Percentiles rank a stretch among this genome's conserved stretches.
These are phyloP conservation scores for Ptilodon capucinus DNA, from an alignment of 2,888 invertebrate species.

Conservation along the genomic window DNA sequence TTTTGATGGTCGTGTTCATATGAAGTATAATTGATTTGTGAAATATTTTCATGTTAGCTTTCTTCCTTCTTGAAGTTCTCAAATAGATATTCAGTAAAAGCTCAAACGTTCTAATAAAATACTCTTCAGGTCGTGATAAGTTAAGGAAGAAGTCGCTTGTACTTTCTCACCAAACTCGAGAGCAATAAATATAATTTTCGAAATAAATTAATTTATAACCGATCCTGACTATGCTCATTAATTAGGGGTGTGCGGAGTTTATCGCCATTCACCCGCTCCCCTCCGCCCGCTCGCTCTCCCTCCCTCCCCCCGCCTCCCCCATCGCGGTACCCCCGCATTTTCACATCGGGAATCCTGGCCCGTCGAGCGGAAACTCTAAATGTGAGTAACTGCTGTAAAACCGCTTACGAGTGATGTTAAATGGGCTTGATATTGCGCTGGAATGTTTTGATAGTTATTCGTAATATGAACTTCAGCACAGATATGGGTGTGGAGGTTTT, in stretches of 20 bases:
- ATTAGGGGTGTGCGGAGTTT: neutral
- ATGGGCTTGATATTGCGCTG: neutral
- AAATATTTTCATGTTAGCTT: too few species aligned
- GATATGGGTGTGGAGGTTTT: too few species aligned
- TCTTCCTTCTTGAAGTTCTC: too few species aligned
- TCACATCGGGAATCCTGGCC: neutral
- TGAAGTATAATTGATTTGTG: too few species aligned
- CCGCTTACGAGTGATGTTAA: neutral
- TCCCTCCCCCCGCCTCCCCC: neutral
- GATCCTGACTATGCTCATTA: constrained; percentile 2
- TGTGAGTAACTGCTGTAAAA: neutral
- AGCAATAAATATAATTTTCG: neutral
- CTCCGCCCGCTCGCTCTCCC: neutral
- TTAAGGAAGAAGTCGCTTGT: neutral
- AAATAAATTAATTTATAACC: constrained; percentile 1
- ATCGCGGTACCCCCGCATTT: neutral
- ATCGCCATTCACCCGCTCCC: neutral
- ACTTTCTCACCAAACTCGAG: neutral
- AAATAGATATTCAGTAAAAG: too few species aligned
- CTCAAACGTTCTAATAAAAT: too few species aligned
- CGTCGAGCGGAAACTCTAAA: constrained; percentile 2
- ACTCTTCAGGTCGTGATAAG: too few species aligned
- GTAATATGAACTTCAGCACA: neutral
- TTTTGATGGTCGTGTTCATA: too few species aligned
- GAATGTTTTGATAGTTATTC: neutral